Conservation (phyloP, 2,888 invertebrate species). For the Drosophila antonietae region DNA sequence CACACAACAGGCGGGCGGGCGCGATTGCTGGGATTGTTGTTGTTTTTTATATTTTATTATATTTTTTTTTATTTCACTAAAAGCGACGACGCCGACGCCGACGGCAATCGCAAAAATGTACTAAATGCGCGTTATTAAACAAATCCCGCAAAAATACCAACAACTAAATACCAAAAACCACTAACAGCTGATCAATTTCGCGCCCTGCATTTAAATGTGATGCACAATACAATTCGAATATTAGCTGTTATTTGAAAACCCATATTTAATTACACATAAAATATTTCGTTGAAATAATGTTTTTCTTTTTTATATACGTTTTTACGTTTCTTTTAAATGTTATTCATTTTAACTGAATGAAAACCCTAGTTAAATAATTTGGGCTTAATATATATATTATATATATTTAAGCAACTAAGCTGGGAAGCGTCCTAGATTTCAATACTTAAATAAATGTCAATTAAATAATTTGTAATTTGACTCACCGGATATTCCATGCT, state of each 20-base stretch:
- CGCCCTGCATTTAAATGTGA: slow-evolving; percentile 12
- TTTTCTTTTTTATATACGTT: neutral
- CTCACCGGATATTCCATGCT: slow-evolving; percentile 20
- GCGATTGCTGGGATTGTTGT: slow-evolving; percentile 36
- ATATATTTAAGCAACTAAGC: neutral
- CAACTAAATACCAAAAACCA: neutral
- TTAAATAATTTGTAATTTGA: neutral
- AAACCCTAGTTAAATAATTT: neutral
- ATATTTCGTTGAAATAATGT: neutral
- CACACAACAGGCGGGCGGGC: slow-evolving; percentile 49
- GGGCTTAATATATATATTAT: neutral
- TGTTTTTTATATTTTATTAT: slow-evolving; percentile 21
- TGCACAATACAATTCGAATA: neutral
- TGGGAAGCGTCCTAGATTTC: neutral
- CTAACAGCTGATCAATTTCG: slow-evolving; percentile 30
- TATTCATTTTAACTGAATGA: neutral
- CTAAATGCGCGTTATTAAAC: slow-evolving; percentile 42
- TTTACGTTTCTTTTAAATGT: neutral
- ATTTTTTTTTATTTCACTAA: slow-evolving; percentile 19
- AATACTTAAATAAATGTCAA: neutral
- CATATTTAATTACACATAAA: neutral
- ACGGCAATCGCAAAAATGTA: slow-evolving; percentile 27
- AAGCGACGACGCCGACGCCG: slow-evolving; percentile 23
- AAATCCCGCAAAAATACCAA: slow-evolving; percentile 32
- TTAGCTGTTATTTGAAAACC: neutral